Base-by-base conservation (phyloP, 2,888 invertebrate species). In the Dryobotodes eremita region DNA sequence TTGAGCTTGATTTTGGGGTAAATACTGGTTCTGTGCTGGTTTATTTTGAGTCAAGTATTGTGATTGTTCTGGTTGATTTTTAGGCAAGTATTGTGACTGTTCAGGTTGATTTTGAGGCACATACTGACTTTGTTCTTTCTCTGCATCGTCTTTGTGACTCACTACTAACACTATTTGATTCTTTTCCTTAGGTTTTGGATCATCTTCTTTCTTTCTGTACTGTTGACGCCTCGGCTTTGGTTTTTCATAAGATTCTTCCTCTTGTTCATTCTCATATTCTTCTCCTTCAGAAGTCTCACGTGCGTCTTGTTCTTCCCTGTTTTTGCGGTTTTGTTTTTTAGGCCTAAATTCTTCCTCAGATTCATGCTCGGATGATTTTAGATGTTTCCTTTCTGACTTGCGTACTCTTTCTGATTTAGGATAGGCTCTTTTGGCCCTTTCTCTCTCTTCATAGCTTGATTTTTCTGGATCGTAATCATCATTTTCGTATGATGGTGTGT, bases 381-480 rank as follows among this genome's bases (percentile, higher is more conserved):
- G 71, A 82, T 80, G 82, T 77, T 90, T 93, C 68, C 88, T 91
- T 84, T 94, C 92, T 62, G 55, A 48, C n/a, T 82, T 84, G 6
- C 82, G 81, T 50, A 3, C 15, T 69, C 88, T 75, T 86, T 94
- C 93, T 57, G 88, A 81, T 89, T 90, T 93, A 17, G 93, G 90
- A 69, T 96, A 92, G 1, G 94, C 95, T 89, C 96, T 92, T 86
- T 94, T 94, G 8, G 91, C 90, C 86, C 96, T 91, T 11, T 92
- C 93, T 62, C 53, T 94, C 85, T 96, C 96, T 85, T 96, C 95
- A 79, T 95, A 95, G 74, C 91, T 92, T 57, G 89, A 75, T 65
- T 93, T 94, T 77, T 96, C 95, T 75, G 94, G 91, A 66, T 95
- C 92, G 70, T 95, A 95, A 36, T 94, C 94, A 50, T 94, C 94